phyloP scores from a whole-genome alignment of 2,797 vertebrate genomes.

The Amazona ochrocephala region DNA sequence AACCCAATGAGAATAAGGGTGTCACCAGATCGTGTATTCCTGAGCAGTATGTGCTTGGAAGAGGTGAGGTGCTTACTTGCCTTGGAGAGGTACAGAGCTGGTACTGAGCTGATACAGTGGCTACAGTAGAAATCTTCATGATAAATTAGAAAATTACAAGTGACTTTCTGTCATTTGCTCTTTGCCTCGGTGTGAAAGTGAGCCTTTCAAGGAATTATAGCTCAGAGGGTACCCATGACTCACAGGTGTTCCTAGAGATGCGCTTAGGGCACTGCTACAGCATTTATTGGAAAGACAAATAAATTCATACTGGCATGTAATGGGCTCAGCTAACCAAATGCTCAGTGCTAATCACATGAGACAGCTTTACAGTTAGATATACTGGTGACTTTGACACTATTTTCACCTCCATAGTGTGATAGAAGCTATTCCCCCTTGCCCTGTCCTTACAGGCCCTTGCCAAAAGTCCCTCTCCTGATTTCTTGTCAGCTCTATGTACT shows the following conservation, averaged over 20 bases:
- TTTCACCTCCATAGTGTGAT: not conserved
- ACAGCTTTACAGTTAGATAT: not conserved
- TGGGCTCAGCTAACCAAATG: not conserved
- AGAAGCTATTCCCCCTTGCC: not conserved
- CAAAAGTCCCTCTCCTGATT: not conserved
- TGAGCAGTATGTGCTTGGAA: not conserved
- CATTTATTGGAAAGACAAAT: not conserved
- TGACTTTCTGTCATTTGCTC: not conserved
- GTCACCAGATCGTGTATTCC: not conserved
- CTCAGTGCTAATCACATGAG: not conserved
- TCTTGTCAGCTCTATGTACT: not conserved
- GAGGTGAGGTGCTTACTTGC: not conserved
- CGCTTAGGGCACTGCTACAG: not conserved
- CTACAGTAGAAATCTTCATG: not conserved
- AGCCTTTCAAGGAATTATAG: not conserved
- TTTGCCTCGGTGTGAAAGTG: not conserved
- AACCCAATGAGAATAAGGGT: not conserved
- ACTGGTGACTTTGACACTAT: not conserved
- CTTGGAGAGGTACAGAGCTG: not conserved
- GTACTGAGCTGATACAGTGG: not conserved
- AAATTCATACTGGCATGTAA: not conserved
- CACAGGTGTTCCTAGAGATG: not conserved
- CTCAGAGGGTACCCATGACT: not conserved
- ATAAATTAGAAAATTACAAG: not conserved
- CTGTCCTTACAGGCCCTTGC: not conserved